Conservation (phyloP, 37 sponge, comb jelly and placozoan species). For the Corticium candelabrum region DNA sequence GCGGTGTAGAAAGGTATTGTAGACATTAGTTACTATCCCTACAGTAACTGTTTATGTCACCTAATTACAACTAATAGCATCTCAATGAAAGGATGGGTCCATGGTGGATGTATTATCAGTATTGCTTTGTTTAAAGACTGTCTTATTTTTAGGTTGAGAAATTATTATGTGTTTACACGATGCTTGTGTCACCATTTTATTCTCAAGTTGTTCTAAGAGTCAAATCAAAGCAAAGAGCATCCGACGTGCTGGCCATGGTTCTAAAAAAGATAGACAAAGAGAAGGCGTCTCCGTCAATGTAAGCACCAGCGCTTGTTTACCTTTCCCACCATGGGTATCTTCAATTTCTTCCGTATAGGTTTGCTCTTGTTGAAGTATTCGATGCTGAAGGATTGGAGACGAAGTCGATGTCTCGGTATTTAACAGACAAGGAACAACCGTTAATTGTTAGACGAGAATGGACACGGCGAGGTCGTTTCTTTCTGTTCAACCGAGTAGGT, state of each 20-base stretch:
- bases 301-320: background rate
- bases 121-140: too few species aligned
- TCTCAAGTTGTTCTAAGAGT: conserved; percentile 20
- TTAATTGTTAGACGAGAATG: background rate
- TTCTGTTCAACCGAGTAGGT: background rate
- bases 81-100: too few species aligned
- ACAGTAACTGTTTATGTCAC: too few species aligned
- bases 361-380: background rate
- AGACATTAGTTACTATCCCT: too few species aligned
- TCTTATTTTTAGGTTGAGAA: conserved; percentile 38
- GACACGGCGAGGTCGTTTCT: background rate
- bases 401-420: background rate
- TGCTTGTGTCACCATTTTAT: conserved; percentile 39
- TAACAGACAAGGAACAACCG: background rate
- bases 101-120: too few species aligned
- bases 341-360: background rate
- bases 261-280: background rate
- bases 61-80: too few species aligned
- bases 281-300: background rate
- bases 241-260: background rate
- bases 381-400: background rate
- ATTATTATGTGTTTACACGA: conserved; percentile 56
- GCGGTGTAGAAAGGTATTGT: too few species aligned
- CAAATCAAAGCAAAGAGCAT: background rate
- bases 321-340: too few species aligned